Percentiles rank a stretch among this genome's conserved stretches.
Evolutionary conservation across 2,888 invertebrate genomes (phyloP).

Genomic region (Lepidochitona cinerea): DNA sequence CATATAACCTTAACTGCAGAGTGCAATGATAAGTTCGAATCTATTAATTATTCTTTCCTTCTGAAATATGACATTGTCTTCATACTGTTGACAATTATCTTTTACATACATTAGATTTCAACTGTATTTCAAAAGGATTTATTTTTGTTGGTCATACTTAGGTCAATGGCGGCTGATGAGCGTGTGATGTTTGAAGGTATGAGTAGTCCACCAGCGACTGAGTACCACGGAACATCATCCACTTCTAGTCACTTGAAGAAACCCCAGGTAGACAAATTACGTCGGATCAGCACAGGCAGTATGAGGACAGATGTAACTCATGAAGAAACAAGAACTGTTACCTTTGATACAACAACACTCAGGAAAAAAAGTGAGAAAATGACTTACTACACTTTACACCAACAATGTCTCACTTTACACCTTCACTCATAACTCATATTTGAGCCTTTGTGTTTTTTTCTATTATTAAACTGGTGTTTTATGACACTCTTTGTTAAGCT

Average conservation of each 20-base stretch:
- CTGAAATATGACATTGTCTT: too few relatives aligned
- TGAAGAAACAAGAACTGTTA: not conserved
- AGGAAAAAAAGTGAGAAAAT: not conserved
- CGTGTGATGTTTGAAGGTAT: conserved; percentile 1
- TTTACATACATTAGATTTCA: too few relatives aligned
- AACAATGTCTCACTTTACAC: too few relatives aligned
- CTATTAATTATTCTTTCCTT: too few relatives aligned
- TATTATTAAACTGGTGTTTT: too few relatives aligned
- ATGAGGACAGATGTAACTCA: conserved; percentile 73
- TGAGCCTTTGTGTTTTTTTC: too few relatives aligned
- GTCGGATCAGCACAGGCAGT: conserved; percentile 86
- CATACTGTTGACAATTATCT: too few relatives aligned
- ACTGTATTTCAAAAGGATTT: too few relatives aligned
- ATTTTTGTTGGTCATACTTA: not conserved
- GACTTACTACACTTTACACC: not conserved
- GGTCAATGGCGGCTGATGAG: not conserved
- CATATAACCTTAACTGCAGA: too few relatives aligned
- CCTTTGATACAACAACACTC: not conserved
- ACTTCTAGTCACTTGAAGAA: conserved; percentile 56
- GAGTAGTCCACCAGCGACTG: not conserved
- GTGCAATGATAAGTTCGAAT: too few relatives aligned
- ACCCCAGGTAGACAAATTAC: conserved; percentile 66
- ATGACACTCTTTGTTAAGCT: too few relatives aligned
- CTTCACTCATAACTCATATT: too few relatives aligned
- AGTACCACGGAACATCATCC: conserved; percentile 47